phyloP scores from a whole-genome alignment of 2,797 vertebrate species.

The Enteromius viviparus region DNA sequence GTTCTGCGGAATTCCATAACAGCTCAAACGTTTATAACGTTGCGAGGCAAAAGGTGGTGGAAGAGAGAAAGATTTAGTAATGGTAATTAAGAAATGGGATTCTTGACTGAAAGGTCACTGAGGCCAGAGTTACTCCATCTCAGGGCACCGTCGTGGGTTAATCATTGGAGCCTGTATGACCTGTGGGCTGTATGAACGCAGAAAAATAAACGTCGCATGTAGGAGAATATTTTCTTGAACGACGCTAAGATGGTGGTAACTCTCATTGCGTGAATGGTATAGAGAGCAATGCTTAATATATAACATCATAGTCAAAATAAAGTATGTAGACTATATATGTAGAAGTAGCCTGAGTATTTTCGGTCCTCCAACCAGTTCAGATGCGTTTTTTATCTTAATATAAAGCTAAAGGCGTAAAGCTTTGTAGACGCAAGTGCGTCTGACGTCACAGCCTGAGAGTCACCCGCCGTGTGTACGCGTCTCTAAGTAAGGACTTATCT shows the following conservation, averaged over 20 bases:
- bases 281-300: neutral
- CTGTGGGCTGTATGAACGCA: conserved; percentile 3
- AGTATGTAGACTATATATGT: too few species aligned
- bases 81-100: conserved; percentile 75
- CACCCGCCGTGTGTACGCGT: conserved; percentile 85
- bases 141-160: conserved; percentile 1
- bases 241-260: neutral
- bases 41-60: conserved; percentile 68
- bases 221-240: neutral
- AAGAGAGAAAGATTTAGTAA: conserved; percentile 79
- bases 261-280: neutral
- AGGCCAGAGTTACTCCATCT: conserved; percentile 69
- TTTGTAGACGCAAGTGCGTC: conserved; percentile 70
- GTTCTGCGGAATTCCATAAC: conserved; percentile 75
- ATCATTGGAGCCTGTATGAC: conserved; percentile 14
- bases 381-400: conserved; percentile 66
- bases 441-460: conserved; percentile 84
- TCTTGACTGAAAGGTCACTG: conserved; percentile 76
- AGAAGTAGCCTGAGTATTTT: neutral
- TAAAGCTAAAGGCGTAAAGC: conserved; percentile 77
- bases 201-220: neutral
- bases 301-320: neutral
- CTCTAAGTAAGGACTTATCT: conserved; percentile 83
- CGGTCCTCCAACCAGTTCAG: neutral
- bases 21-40: conserved; percentile 78